Conservation (phyloP, 2,797 vertebrate genomes). For the Benthosema pterotum region DNA sequence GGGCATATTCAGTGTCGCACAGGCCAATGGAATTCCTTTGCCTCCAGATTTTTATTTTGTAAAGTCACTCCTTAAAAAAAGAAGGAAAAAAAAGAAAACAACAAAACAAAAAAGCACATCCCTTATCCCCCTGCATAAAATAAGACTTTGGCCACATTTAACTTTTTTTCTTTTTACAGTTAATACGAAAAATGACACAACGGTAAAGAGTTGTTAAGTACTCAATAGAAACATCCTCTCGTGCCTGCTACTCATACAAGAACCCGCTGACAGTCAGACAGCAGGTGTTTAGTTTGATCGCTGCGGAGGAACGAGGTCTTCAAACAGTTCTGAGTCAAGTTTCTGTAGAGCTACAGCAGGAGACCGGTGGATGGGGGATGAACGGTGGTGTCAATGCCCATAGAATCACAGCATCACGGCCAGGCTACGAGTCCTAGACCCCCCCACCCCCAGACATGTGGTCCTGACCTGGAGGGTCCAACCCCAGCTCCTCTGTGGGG, state of each 20-base stretch:
- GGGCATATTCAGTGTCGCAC: slow-evolving; percentile 50
- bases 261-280: slow-evolving; percentile 33
- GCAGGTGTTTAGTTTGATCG: slow-evolving; percentile 27
- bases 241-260: slow-evolving; percentile 27
- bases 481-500: neutral
- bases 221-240: slow-evolving; percentile 37
- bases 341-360: slow-evolving; percentile 47
- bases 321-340: slow-evolving; percentile 12
- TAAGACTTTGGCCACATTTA: slow-evolving; percentile 76
- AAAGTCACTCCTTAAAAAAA: slow-evolving; percentile 56
- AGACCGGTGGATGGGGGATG: slow-evolving; percentile 22
- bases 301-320: slow-evolving; percentile 25
- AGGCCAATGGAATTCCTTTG: slow-evolving; percentile 13
- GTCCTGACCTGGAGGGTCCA: neutral
- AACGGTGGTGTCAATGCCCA: slow-evolving; percentile 52
- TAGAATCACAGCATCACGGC: slow-evolving; percentile 55
- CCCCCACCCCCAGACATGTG: neutral
- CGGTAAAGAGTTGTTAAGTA: neutral
- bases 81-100: slow-evolving; percentile 15
- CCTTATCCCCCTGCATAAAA: slow-evolving; percentile 76
- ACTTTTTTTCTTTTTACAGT: slow-evolving; percentile 32
- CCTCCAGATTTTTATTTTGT: slow-evolving; percentile 38
- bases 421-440: slow-evolving; percentile 45
- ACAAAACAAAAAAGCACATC: slow-evolving; percentile 47
- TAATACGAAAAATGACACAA: slow-evolving; percentile 47